Base-by-base conservation (phyloP, 2,888 invertebrate genomes). In the Rhabditoides inermis region DNA sequence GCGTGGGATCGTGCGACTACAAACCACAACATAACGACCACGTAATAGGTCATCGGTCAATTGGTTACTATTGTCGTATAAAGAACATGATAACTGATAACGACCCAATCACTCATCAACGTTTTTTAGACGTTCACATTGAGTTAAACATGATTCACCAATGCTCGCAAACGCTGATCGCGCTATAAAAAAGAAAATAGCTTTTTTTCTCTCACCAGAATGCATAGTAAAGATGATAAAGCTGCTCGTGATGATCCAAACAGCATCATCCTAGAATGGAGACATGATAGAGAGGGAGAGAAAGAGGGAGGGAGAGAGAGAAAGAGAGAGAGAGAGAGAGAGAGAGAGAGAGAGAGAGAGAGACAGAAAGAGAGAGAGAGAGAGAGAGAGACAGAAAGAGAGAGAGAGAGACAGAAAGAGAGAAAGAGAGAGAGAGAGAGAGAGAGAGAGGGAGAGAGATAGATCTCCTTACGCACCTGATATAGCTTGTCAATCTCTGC, bases 191-290 rank as follows among this genome's bases (percentile, higher is more conserved):
- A n/a, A n/a, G n/a, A n/a, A n/a, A n/a, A n/a, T n/a, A n/a, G n/a
- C n/a, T n/a, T 20, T 40, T 20, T 20, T 20, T 40, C 40, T 40
- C 20, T 40, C 22, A 72, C 72, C 72, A 20, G 71, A 72, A 48
- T 69, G 69, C 72, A 72, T 73, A 6, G 72, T 71, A 59, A 73
- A 73, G 35, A 72, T 73, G 50, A 68, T 64, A 51, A 73, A 71
- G 45, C 63, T 63, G 51, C 66, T 64, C 23, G 70, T 65, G 44
- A 73, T 68, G 46, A 73, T 66, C 70, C 70, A 73, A 10, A 71
- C 68, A 5, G 70, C 70, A 40, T 73, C 73, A 50, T 73, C 73
- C 54, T n/a, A n/a, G n/a, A n/a, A 3, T 4, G 3, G 15, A 20
- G 23, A 40, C 12, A 40, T 22, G 23, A 40, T 22, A 26, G 45